A percentile compares a stretch with the other conserved stretches of the same genome.
Evolutionary conservation across 2,888 invertebrate species (phyloP).

Genomic region (Phalera bucephala): DNA sequence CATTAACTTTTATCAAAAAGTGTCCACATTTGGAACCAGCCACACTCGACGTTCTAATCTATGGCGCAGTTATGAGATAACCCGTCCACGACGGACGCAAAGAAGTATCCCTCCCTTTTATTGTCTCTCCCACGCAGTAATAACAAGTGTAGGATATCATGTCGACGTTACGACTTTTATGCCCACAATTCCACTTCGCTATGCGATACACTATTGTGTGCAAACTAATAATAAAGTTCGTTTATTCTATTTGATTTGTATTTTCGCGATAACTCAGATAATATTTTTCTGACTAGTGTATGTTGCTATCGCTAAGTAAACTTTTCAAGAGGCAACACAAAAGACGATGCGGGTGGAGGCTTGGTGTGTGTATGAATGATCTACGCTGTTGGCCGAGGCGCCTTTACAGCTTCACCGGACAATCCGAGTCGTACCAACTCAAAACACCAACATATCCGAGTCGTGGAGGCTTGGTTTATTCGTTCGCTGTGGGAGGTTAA

Average conservation of each 20-base stretch:
- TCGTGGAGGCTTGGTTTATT: background rate
- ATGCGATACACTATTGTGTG: background rate
- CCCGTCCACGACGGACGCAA: conserved; percentile 9
- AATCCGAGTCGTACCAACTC: too few relatives aligned
- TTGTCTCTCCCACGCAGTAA: conserved; percentile 21
- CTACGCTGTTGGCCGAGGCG: too few relatives aligned
- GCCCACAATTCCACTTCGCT: background rate
- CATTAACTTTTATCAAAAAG: conserved; percentile 1
- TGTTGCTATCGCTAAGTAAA: too few relatives aligned
- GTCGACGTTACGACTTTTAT: background rate
- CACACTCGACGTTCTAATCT: conserved; percentile 19
- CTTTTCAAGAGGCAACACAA: background rate
- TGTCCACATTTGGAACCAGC: background rate
- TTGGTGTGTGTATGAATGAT: too few relatives aligned
- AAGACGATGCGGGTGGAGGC: background rate
- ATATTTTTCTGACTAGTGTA: background rate
- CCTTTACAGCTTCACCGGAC: too few relatives aligned
- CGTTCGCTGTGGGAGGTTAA: background rate
- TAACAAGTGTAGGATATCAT: background rate
- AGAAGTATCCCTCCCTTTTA: conserved; percentile 17
- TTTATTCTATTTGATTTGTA: background rate
- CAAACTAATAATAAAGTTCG: background rate
- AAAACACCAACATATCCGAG: too few relatives aligned
- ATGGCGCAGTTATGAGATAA: conserved; percentile 22
- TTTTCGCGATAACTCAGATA: background rate